Base-by-base conservation (phyloP, 1,140 invertebrate species). In the Cydia amplana region DNA sequence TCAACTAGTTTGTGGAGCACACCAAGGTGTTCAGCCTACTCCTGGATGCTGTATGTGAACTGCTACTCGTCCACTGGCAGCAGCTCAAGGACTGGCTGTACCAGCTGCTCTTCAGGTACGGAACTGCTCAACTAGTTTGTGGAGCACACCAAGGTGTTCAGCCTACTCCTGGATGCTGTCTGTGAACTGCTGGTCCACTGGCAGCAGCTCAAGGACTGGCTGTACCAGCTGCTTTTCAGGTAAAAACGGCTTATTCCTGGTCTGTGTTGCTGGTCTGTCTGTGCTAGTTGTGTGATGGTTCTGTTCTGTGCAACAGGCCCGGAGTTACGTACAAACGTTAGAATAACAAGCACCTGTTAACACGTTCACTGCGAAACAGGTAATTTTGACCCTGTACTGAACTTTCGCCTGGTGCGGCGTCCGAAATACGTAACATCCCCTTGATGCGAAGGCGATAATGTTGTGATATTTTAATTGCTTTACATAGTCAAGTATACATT, bases 1-100 rank as follows among this genome's bases (percentile, higher is more conserved):
- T 99, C 85, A 97, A 97, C 63, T 97, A 98, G 97, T 99, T 99
- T 84, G 98, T 98, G 95, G 98, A 99, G n/a, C 98, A 99, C 88
- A 98, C 97, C 3, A 99, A 99, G 93, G 97, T 99, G 67, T 98
- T 99, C 91, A 97, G 97, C 72, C 92, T 99, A 74, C 98, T 99
- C 92, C 91, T 99, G 81, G 98, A 99, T 83, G 97, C 97, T 0
- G 94, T 99, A 18, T 96, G 97, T 79, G 98, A 99, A 86, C 92
- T 99, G 75, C 96, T 99, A 2, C 32, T 95, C 77, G 96, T 96
- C 18, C 97, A 99, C 91, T 96, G 95, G 77, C 94, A 95, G 77
- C 97, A 99, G 80, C 94, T 99, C 12, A 95, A 96, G 76, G 97
- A 98, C 86, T 99, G 98, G 98, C 91, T 99, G 0, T 98, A 98